A percentile compares a stretch with the other conserved stretches of the same genome.
These are phyloP conservation scores for Callimorpha dominula DNA, from an alignment of 2,888 invertebrate genomes.

Conservation along the genomic window DNA sequence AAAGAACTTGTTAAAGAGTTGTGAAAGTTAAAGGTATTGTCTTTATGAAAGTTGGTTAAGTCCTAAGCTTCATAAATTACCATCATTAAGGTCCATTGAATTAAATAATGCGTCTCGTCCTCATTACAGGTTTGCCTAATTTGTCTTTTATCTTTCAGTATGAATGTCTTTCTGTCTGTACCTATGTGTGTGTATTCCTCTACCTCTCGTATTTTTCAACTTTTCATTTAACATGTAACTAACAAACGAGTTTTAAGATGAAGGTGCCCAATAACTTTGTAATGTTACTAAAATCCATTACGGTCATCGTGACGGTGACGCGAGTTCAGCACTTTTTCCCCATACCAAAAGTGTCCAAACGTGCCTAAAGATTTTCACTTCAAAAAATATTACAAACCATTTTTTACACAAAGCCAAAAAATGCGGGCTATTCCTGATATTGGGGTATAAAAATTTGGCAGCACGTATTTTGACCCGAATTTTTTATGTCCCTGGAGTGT, in stretches of 20 bases:
- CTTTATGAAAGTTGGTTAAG: constrained; percentile 8
- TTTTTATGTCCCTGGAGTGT: constrained; percentile 19
- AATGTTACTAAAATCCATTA: too few relatives aligned
- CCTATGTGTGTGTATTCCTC: too few relatives aligned
- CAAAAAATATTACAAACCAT: background rate
- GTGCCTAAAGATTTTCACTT: too few relatives aligned
- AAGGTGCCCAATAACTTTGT: background rate
- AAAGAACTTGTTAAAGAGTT: constrained; percentile 12
- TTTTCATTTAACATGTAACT: background rate
- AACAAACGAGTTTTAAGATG: background rate
- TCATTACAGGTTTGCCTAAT: background rate
- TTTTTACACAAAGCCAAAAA: background rate
- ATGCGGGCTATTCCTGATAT: constrained; percentile 14
- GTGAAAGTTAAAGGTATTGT: constrained; percentile 3
- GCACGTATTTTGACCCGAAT: constrained; percentile 17
- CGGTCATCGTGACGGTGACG: too few relatives aligned
- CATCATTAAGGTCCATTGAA: background rate
- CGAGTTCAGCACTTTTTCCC: too few relatives aligned
- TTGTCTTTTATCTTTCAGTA: background rate
- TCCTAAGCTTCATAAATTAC: background rate
- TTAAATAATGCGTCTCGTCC: background rate
- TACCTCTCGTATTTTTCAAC: too few relatives aligned
- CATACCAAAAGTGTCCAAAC: too few relatives aligned
- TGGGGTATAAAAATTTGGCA: constrained; percentile 27
- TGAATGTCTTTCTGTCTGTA: too few relatives aligned